Evolutionary conservation across 2,113 vertebrate genomes (phyloP).

Genomic region (Benitochromis conjunctus): DNA sequence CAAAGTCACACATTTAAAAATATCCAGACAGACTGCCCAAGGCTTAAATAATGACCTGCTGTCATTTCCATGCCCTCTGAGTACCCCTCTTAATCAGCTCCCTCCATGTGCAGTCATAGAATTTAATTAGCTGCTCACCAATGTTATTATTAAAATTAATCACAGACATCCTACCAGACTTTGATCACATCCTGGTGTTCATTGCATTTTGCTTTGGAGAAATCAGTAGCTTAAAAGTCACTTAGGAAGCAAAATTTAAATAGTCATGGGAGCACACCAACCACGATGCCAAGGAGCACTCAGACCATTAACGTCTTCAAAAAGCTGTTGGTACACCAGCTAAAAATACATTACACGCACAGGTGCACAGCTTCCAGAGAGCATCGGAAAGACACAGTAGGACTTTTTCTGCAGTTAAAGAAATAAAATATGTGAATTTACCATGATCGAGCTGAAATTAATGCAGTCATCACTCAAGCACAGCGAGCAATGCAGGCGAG

Average conservation of each 20-base stretch:
- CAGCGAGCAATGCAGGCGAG: neutral
- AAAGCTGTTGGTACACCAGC: neutral
- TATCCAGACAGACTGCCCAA: slow-evolving; percentile 7
- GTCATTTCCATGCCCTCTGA: slow-evolving; percentile 32
- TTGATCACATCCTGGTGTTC: neutral
- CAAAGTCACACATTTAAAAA: slow-evolving; percentile 10
- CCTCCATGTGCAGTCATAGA: slow-evolving; percentile 26
- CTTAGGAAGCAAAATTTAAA: neutral
- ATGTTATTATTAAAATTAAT: slow-evolving; percentile 57
- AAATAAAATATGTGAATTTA: neutral
- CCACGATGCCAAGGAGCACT: neutral
- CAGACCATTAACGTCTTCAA: neutral
- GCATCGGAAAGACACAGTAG: rapidly evolving
- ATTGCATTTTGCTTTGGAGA: neutral
- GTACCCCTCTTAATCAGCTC: slow-evolving; percentile 35
- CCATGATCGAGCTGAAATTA: neutral
- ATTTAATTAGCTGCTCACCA: slow-evolving; percentile 58
- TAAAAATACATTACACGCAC: neutral
- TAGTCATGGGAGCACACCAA: neutral
- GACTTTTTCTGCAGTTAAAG: neutral
- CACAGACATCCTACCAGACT: slow-evolving; percentile 17
- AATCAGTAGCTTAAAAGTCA: neutral
- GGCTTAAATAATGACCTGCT: slow-evolving; percentile 39
- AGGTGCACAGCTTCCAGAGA: neutral
- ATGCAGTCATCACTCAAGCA: neutral